phyloP scores from a whole-genome alignment of 2,888 invertebrate species.

The Macrosoma leucophasiata region DNA sequence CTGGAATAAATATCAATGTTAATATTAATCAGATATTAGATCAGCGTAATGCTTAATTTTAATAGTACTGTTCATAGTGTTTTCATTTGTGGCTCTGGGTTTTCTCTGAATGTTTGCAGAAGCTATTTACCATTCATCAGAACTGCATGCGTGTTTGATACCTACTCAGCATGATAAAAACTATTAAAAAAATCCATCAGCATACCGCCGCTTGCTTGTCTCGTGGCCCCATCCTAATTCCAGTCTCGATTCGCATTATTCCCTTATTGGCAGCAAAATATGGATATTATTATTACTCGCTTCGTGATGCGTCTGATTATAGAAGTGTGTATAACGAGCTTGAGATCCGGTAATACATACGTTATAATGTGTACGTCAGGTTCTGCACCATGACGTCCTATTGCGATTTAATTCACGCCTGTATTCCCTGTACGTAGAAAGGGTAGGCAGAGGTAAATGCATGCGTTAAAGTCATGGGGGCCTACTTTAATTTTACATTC shows the following conservation, averaged over 20 bases:
- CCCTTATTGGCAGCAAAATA: slow-evolving; percentile 66
- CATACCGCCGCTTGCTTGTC: slow-evolving; percentile 31
- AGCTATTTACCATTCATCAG: no score
- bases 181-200: no score
- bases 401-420: no score
- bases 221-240: slow-evolving; percentile 55
- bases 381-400: no score
- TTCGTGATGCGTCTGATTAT: slow-evolving; percentile 54
- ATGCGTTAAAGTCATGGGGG: slow-evolving; percentile 23
- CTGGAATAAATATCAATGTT: no score
- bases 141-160: slow-evolving; percentile 1
- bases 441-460: no score
- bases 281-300: slow-evolving; percentile 68
- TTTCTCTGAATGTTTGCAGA: no score
- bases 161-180: no score
- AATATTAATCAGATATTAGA: neutral
- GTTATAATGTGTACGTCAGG: no score
- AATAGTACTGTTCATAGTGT: neutral
- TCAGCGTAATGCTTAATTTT: neutral
- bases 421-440: slow-evolving; percentile 27
- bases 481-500: slow-evolving; percentile 17
- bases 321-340: slow-evolving; percentile 28
- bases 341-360: slow-evolving; percentile 25
- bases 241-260: slow-evolving; percentile 49
- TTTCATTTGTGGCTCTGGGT: no score